Base-by-base conservation (phyloP, 2,888 invertebrate species). In the Halictus ligatus region DNA sequence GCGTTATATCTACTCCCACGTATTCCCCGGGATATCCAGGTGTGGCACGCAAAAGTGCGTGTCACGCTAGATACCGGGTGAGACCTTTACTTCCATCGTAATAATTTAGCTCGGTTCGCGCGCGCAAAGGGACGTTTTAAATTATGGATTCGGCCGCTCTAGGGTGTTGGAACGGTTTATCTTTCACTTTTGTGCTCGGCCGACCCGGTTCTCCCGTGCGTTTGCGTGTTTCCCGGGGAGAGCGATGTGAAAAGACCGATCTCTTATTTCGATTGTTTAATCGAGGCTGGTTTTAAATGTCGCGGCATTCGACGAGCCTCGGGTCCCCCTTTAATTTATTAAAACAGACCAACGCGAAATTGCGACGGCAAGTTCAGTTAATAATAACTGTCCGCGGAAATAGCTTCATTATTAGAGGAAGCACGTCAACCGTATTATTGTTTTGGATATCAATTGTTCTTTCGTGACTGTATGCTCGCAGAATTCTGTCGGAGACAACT, bases 31-130 rank as follows among this genome's bases (percentile, higher is more conserved):
- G 84, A 79, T 88, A 90, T 71, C 83, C 91, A 91, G 89, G 86
- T 89, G 85, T 84, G 88, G 77, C 91, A 91, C 85, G 90, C 88
- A 88, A 89, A 88, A 88, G 85, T 91, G 91, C 90, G 91, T 91
- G 91, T 89, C 89, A 81, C 71, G 69, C 13, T 71, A 81, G 85
- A 90, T 90, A 88, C 81, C 78, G 83, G 79, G 80, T 85, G 88
- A 78, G 60, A 87, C 80, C 81, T 91, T 90, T 84, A 85, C 88
- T 89, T 87, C 75, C 78, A 87, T 75, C 81, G 75, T 74, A 85
- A 89, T 88, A 85, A 90, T 91, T 89, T 80, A 89, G 82, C 67
- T 18, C 21, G 75, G 58, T 75, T 81, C 78, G 43, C 75, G 74
- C 75, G 72, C 75, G 46, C 75, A 64, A 67, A 67, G 71, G 78